These are phyloP conservation scores for Leucoptera coffeella DNA, from an alignment of 2,888 invertebrate genomes.

Conservation along the genomic window DNA sequence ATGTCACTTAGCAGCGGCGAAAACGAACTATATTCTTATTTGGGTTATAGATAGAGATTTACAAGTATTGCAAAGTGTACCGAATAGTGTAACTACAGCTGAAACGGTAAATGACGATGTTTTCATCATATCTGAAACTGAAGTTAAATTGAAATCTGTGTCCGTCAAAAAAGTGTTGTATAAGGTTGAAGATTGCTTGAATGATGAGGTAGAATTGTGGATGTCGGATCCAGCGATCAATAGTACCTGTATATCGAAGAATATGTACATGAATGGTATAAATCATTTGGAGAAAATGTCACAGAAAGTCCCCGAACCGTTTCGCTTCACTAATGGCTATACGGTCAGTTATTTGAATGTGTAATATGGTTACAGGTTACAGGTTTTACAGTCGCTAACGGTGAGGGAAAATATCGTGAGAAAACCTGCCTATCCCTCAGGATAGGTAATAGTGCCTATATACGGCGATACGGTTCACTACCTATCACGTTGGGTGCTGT, in stretches of 20 bases:
- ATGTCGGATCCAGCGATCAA: constrained; percentile 43
- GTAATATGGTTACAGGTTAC: no score
- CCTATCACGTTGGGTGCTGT: no score
- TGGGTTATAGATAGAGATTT: constrained; percentile 60
- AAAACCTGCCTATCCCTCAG: no score
- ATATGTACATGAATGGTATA: constrained; percentile 48
- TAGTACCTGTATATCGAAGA: constrained; percentile 48
- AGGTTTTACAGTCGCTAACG: no score
- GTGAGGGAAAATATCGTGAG: no score
- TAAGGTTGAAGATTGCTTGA: constrained; percentile 33
- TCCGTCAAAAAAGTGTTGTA: constrained; percentile 54
- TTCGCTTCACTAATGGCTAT: constrained; percentile 50
- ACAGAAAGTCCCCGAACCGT: constrained; percentile 45
- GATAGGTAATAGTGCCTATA: no score
- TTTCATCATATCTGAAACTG: no score
- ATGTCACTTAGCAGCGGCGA: constrained; percentile 27
- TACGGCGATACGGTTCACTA: no score
- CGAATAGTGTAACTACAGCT: no score
- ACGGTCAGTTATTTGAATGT: constrained; percentile 53
- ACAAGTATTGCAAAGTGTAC: constrained; percentile 33
- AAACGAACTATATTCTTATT: constrained; percentile 47
- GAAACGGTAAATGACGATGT: constrained; percentile 12
- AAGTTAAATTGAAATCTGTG: constrained; percentile 27
- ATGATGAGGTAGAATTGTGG: constrained; percentile 45
- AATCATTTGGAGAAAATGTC: constrained; percentile 52